Percentiles rank a stretch among this genome's conserved stretches.
Conservation (phyloP, 2,113 vertebrate genomes). For the Alethe castanea region DNA sequence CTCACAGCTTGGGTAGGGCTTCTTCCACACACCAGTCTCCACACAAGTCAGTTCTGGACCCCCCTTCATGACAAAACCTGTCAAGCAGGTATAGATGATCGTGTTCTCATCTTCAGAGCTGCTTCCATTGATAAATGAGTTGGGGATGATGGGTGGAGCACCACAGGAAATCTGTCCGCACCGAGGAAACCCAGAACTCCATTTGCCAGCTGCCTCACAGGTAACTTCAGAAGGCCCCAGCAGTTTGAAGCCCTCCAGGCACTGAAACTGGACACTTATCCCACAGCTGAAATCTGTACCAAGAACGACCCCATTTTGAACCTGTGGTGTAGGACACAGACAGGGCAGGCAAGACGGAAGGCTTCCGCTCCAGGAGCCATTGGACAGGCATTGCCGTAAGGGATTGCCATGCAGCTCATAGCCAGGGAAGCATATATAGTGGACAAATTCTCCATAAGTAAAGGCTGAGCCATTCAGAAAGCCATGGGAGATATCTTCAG, state of each 20-base stretch:
- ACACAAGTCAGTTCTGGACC: slow-evolving; percentile 81
- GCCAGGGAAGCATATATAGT: slow-evolving; percentile 89
- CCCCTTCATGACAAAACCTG: slow-evolving; percentile 81
- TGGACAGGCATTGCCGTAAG: slow-evolving; percentile 81
- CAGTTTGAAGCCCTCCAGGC: slow-evolving; percentile 83
- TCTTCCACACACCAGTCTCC: slow-evolving; percentile 83
- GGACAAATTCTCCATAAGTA: slow-evolving; percentile 77
- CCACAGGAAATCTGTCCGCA: slow-evolving; percentile 83
- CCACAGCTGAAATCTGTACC: slow-evolving; percentile 84
- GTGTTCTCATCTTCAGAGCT: slow-evolving; percentile 75
- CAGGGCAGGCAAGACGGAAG: slow-evolving; percentile 85
- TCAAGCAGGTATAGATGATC: slow-evolving; percentile 84
- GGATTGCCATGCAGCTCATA: slow-evolving; percentile 84
- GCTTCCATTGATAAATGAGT: slow-evolving; percentile 82
- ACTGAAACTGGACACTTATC: slow-evolving; percentile 75
- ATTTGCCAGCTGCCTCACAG: slow-evolving; percentile 84
- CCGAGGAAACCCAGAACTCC: slow-evolving; percentile 85
- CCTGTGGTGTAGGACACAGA: slow-evolving; percentile 75
- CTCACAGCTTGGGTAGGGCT: slow-evolving; percentile 84
- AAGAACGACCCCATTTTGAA: slow-evolving; percentile 77
- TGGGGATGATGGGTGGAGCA: slow-evolving; percentile 78
- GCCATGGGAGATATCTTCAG: slow-evolving; percentile 87
- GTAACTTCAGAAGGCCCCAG: slow-evolving; percentile 82
- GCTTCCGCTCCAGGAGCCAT: slow-evolving; percentile 84
- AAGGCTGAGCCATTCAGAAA: slow-evolving; percentile 89